phyloP scores from a whole-genome alignment of 2,113 vertebrate genomes.

The Paedocypris sp. region DNA sequence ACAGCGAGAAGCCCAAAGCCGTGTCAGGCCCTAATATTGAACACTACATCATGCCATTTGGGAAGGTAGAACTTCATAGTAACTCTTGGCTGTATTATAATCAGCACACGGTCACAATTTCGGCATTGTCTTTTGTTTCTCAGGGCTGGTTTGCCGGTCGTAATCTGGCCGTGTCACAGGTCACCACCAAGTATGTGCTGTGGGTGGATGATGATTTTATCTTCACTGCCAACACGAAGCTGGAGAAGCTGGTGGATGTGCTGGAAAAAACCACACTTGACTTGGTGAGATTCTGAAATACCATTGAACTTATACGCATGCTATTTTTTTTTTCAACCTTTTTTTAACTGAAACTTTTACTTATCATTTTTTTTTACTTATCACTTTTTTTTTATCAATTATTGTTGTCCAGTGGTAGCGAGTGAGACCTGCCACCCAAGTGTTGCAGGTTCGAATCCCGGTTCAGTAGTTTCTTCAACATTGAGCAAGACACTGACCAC shows the following conservation, averaged over 20 bases:
- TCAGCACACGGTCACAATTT: too few species aligned
- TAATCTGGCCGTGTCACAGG: conserved; percentile 81
- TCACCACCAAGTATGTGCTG: conserved; percentile 80
- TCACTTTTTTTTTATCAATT: too few species aligned
- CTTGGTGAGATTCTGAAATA: conserved; percentile 57
- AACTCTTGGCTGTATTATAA: not conserved
- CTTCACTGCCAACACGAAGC: conserved; percentile 72
- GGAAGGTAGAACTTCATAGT: conserved; percentile 64
- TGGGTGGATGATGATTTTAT: conserved; percentile 90
- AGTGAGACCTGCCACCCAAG: too few species aligned
- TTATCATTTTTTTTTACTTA: too few species aligned
- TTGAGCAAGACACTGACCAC: too few species aligned
- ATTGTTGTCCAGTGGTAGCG: too few species aligned
- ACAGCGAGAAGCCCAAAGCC: conserved; percentile 68
- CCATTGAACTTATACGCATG: not conserved
- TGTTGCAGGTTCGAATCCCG: too few species aligned
- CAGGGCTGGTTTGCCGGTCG: conserved; percentile 88
- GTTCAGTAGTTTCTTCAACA: too few species aligned
- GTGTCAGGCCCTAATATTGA: conserved; percentile 72
- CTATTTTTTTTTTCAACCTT: too few species aligned
- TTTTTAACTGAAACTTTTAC: too few species aligned
- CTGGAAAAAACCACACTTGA: conserved; percentile 77
- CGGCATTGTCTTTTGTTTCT: too few species aligned
- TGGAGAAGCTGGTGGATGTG: conserved; percentile 80
- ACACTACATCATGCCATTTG: conserved; percentile 88